A percentile compares a stretch with the other conserved stretches of the same genome.
Evolutionary conservation across 2,113 vertebrate species (phyloP).

Genomic region (Megalops atlanticus): DNA sequence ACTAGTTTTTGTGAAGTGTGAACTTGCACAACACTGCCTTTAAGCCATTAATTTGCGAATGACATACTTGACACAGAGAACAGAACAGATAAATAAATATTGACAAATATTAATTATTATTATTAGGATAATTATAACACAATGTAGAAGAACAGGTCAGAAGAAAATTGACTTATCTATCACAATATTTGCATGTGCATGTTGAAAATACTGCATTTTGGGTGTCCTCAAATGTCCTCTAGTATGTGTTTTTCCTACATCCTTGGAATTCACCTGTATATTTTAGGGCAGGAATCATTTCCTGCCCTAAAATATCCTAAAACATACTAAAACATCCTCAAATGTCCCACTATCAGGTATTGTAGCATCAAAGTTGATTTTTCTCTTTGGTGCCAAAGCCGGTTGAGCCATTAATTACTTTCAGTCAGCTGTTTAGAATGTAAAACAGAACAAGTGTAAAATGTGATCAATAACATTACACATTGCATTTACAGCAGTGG

Average conservation of each 20-base stretch:
- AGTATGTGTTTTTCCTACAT: slow-evolving; percentile 50
- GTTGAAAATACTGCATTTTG: slow-evolving; percentile 25
- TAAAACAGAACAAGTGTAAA: no score
- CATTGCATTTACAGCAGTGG: slow-evolving; percentile 88
- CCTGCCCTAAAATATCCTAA: no score
- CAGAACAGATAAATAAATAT: not conserved
- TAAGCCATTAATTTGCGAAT: no score
- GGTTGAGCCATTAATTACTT: slow-evolving; percentile 99
- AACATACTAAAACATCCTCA: no score
- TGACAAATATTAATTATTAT: not conserved
- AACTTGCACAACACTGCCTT: no score
- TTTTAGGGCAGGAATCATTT: slow-evolving; percentile 66
- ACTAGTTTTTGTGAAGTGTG: no score
- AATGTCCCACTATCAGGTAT: slow-evolving; percentile 73
- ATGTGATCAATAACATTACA: slow-evolving; percentile 89
- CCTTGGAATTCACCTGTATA: slow-evolving; percentile 51
- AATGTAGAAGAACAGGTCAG: not conserved
- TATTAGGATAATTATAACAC: slow-evolving; percentile 11
- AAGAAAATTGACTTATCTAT: slow-evolving; percentile 10
- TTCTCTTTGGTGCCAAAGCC: slow-evolving; percentile 87
- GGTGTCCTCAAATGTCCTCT: slow-evolving; percentile 42
- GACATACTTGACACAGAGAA: no score
- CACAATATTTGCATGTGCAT: no score
- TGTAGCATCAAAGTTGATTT: slow-evolving; percentile 91
- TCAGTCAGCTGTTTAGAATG: slow-evolving; percentile 86